Conservation (phyloP, 1,140 invertebrate genomes). For the Cherax destructor region DNA sequence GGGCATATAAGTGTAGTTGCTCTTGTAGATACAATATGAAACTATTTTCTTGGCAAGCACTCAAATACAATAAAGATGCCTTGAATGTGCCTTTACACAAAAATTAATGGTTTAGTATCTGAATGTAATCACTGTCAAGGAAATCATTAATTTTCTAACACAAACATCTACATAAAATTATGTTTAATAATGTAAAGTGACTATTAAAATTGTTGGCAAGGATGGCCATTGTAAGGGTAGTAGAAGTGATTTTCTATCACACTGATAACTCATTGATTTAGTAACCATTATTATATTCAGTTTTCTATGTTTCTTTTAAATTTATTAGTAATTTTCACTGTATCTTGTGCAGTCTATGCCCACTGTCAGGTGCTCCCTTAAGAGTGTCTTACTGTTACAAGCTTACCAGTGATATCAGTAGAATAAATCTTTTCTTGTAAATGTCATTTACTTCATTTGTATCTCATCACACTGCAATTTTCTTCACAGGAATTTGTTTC, state of each 20-base stretch:
- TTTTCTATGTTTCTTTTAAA: too few relatives aligned
- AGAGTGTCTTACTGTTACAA: too few relatives aligned
- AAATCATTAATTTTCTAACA: neutral
- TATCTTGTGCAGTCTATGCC: too few relatives aligned
- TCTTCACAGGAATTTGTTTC: too few relatives aligned
- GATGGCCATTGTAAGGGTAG: neutral
- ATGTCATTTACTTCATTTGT: too few relatives aligned
- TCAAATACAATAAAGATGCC: neutral
- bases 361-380: too few relatives aligned
- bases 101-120: neutral
- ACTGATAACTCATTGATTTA: neutral
- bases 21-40: neutral
- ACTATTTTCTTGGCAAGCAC: neutral
- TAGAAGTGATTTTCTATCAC: neutral
- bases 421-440: too few relatives aligned
- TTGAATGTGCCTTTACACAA: constrained; percentile 3
- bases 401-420: too few relatives aligned
- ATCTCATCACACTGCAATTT: too few relatives aligned
- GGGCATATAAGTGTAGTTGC: neutral
- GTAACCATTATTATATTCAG: too few relatives aligned
- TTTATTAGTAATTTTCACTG: too few relatives aligned
- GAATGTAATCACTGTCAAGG: neutral
- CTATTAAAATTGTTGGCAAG: neutral
- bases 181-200: neutral
- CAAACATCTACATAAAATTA: neutral